phyloP scores from a whole-genome alignment of 2,113 vertebrate species.

The Paradisaea rubra region DNA sequence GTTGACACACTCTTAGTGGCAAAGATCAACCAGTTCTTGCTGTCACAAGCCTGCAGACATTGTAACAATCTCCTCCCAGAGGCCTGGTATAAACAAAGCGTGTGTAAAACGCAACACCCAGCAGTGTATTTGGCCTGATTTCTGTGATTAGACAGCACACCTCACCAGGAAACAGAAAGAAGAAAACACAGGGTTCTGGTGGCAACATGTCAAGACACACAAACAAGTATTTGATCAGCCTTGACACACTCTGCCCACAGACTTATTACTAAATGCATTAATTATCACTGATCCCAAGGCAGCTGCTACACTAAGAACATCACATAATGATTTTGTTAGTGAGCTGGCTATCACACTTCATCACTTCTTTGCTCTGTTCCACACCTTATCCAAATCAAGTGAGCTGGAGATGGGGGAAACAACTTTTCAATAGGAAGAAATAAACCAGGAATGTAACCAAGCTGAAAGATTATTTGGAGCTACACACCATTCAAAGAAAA shows the following conservation, averaged over 20 bases:
- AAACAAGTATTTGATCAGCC: background rate
- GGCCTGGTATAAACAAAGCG: background rate
- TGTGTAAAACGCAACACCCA: background rate
- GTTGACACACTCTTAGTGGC: background rate
- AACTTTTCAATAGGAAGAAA: background rate
- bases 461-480: background rate
- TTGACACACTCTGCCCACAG: background rate
- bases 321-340: background rate
- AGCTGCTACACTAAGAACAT: background rate
- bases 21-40: background rate
- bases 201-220: background rate
- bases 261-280: background rate
- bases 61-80: background rate
- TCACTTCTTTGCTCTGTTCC: background rate
- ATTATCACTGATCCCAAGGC: background rate
- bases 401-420: background rate
- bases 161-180: background rate
- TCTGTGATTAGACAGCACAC: background rate
- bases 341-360: background rate
- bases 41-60: background rate
- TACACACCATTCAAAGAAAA: constrained; percentile 23
- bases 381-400: background rate
- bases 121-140: background rate
- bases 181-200: background rate
- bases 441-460: constrained; percentile 9